Percentiles rank a stretch among this genome's conserved stretches.
Evolutionary conservation across 2,113 vertebrate species (phyloP).

Genomic region (Lepidothrix coronata): DNA sequence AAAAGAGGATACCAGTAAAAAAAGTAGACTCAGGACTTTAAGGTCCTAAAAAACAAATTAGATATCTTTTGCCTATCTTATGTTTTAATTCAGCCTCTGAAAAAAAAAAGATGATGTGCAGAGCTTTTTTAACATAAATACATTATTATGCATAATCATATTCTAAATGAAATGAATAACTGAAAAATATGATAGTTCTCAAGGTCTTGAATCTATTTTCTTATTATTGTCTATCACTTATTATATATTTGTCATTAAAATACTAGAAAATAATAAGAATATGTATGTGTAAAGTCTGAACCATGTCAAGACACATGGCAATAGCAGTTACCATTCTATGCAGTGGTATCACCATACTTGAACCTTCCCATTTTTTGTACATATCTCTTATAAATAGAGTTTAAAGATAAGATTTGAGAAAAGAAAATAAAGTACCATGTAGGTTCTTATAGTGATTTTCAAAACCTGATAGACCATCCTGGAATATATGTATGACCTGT

Average conservation of each 20-base stretch:
- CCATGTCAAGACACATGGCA: not conserved
- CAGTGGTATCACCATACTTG: not conserved
- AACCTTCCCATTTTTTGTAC: not conserved
- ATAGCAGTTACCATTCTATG: not conserved
- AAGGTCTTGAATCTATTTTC: not conserved
- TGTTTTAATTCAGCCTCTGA: not conserved
- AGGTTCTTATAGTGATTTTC: not conserved
- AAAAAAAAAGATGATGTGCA: not conserved
- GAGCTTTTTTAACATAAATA: not conserved
- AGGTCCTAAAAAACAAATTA: not conserved
- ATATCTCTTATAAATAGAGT: not conserved
- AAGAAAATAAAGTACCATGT: not conserved
- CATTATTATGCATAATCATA: not conserved
- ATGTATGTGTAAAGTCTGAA: not conserved
- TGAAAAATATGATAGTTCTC: not conserved
- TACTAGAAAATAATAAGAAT: not conserved
- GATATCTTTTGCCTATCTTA: not conserved
- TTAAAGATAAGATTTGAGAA: not conserved
- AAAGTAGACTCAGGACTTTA: not conserved
- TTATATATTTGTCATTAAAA: not conserved
- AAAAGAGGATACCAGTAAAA: not conserved
- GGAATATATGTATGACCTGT: not conserved
- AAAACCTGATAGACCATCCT: not conserved
- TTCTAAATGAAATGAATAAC: not conserved
- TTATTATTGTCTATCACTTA: not conserved